phyloP scores from a whole-genome alignment of 2,888 invertebrate genomes.

The Sympetrum striolatum region DNA sequence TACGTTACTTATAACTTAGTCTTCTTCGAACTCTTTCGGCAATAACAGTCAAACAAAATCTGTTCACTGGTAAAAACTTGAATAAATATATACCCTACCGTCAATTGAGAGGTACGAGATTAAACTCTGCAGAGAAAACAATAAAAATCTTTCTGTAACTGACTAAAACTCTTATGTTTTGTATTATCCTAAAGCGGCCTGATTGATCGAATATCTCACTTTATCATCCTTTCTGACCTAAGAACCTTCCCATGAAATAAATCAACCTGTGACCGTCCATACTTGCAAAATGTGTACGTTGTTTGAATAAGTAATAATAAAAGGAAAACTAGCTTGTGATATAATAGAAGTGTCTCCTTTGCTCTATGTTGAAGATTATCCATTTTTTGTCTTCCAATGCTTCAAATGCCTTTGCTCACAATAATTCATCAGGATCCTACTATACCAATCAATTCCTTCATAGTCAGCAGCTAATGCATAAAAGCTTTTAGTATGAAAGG shows the following conservation, averaged over 20 bases:
- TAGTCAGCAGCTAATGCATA: too few relatives aligned
- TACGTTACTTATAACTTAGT: not conserved
- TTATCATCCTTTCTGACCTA: not conserved
- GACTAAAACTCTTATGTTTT: not conserved
- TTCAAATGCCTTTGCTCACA: too few relatives aligned
- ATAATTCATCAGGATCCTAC: too few relatives aligned
- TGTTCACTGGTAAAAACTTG: too few relatives aligned
- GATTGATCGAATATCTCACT: not conserved
- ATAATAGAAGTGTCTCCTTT: not conserved
- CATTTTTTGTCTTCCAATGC: too few relatives aligned
- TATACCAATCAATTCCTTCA: too few relatives aligned
- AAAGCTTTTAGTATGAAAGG: too few relatives aligned
- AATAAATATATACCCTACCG: not conserved
- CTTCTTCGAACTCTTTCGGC: not conserved
- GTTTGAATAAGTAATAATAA: not conserved
- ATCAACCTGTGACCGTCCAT: constrained; percentile 15
- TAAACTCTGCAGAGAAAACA: not conserved
- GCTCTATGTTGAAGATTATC: not conserved
- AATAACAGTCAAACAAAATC: too few relatives aligned
- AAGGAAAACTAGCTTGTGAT: not conserved
- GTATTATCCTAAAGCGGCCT: not conserved
- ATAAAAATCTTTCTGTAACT: not conserved
- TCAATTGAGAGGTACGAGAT: not conserved
- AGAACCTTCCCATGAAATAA: not conserved
- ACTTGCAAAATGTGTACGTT: not conserved